A percentile compares a stretch with the other conserved stretches of the same genome.
Evolutionary conservation across 2,888 invertebrate species (phyloP).

Genomic region (Pseudoips prasinana): DNA sequence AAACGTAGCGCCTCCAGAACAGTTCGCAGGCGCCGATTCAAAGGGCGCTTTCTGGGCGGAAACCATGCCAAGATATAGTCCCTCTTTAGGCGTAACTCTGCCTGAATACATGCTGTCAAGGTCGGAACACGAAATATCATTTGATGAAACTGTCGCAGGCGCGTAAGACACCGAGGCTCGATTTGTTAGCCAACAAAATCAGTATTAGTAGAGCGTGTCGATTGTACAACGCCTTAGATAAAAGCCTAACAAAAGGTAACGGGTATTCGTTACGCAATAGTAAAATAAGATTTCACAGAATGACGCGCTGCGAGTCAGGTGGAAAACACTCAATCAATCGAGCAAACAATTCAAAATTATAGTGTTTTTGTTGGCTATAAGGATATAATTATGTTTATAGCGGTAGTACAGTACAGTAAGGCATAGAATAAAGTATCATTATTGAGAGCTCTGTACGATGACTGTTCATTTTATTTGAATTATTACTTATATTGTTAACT

Average conservation of each 20-base stretch:
- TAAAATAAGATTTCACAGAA: slow-evolving; percentile 63
- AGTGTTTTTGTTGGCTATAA: slow-evolving; percentile 33
- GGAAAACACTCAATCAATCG: slow-evolving; percentile 36
- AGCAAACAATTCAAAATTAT: slow-evolving; percentile 26
- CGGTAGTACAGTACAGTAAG: too few relatives aligned
- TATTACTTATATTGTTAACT: slow-evolving; percentile 67
- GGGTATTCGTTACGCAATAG: slow-evolving; percentile 65
- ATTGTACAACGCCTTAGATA: slow-evolving; percentile 61
- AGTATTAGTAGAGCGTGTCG: slow-evolving; percentile 73
- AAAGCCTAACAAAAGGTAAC: slow-evolving; percentile 60
- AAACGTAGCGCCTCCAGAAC: slow-evolving; percentile 70
- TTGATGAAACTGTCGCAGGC: slow-evolving; percentile 81
- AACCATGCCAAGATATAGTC: slow-evolving; percentile 84
- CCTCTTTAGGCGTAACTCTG: slow-evolving; percentile 82
- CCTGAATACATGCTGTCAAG: slow-evolving; percentile 86
- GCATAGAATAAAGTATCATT: slow-evolving; percentile 14
- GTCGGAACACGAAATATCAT: slow-evolving; percentile 85
- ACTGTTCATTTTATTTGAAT: slow-evolving; percentile 40
- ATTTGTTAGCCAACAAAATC: slow-evolving; percentile 59
- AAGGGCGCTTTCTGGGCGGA: slow-evolving; percentile 86
- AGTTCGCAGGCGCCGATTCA: slow-evolving; percentile 78
- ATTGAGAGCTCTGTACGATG: slow-evolving; percentile 30
- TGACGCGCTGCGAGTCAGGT: slow-evolving; percentile 37
- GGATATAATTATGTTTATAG: slow-evolving; percentile 24
- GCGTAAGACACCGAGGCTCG: slow-evolving; percentile 55